Evolutionary conservation across 2,113 vertebrate genomes (phyloP).

Genomic region (Phocoena sinus): DNA sequence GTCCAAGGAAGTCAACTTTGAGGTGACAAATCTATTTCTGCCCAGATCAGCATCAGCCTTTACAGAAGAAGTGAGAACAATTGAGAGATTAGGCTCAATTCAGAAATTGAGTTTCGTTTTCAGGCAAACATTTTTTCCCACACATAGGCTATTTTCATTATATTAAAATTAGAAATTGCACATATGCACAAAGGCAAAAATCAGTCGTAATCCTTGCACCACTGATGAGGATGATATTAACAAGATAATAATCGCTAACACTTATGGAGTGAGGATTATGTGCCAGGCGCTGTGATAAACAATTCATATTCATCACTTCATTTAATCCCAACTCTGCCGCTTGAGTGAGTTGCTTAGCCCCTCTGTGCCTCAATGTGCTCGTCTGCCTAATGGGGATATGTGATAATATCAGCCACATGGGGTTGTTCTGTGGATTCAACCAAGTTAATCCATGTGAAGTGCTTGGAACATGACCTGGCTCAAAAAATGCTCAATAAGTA

Average conservation of each 20-base stretch:
- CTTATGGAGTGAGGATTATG: neutral
- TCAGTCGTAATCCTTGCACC: neutral
- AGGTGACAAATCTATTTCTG: neutral
- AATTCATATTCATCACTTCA: neutral
- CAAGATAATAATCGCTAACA: neutral
- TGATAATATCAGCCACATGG: accelerated
- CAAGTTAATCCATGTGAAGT: neutral
- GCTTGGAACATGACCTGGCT: neutral
- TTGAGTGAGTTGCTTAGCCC: neutral
- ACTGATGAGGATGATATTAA: neutral
- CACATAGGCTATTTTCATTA: neutral
- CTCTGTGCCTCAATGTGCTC: neutral
- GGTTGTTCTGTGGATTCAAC: neutral
- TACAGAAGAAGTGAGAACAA: neutral
- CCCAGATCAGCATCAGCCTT: neutral
- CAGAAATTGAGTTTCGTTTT: neutral
- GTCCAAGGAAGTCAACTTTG: neutral
- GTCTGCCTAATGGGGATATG: neutral
- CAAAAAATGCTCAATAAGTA: neutral
- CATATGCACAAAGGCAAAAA: neutral
- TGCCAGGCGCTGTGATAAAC: neutral
- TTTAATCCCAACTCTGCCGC: neutral
- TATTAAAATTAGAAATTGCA: neutral
- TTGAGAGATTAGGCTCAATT: neutral
- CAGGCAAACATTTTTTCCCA: neutral